Conservation (phyloP, 2,113 vertebrate genomes). For the Pterocles orientalis region DNA sequence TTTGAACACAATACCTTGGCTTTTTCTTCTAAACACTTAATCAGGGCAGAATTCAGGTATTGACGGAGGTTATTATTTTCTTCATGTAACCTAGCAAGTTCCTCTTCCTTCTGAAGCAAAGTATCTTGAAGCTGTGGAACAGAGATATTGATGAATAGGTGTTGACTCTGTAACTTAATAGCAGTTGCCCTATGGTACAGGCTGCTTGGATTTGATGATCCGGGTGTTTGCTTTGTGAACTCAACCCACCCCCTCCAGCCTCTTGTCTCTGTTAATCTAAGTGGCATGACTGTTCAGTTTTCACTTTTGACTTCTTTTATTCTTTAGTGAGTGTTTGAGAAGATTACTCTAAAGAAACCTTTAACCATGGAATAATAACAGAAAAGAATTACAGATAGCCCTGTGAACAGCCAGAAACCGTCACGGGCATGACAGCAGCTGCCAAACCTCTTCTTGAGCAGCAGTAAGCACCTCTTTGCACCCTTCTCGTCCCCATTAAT, state of each 20-base stretch:
- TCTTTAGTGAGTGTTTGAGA: constrained; percentile 48
- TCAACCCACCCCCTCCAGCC: constrained; percentile 1
- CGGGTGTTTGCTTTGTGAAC: constrained; percentile 66
- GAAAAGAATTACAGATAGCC: constrained; percentile 22
- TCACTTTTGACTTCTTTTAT: constrained; percentile 56
- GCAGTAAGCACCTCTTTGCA: not conserved
- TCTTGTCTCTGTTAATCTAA: constrained; percentile 34
- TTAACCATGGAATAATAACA: constrained; percentile 26
- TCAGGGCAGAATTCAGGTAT: constrained; percentile 88
- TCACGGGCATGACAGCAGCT: not conserved
- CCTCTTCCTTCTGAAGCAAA: constrained; percentile 92
- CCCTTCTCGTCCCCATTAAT: not conserved
- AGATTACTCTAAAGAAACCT: constrained; percentile 39
- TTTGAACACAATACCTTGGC: constrained; percentile 78
- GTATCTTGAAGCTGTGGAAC: constrained; percentile 89
- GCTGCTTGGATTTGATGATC: constrained; percentile 48
- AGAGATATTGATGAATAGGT: constrained; percentile 62
- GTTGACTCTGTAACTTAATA: constrained; percentile 75
- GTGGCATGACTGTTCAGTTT: constrained; percentile 60
- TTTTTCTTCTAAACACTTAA: constrained; percentile 87
- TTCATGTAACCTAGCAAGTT: constrained; percentile 89
- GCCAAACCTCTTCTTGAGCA: not conserved
- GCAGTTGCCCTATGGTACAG: constrained; percentile 27
- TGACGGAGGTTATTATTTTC: constrained; percentile 91
- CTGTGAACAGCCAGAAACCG: constrained; percentile 24